Evolutionary conservation across 1,140 invertebrate genomes (phyloP).

Genomic region (Polypedilum pembai): DNA sequence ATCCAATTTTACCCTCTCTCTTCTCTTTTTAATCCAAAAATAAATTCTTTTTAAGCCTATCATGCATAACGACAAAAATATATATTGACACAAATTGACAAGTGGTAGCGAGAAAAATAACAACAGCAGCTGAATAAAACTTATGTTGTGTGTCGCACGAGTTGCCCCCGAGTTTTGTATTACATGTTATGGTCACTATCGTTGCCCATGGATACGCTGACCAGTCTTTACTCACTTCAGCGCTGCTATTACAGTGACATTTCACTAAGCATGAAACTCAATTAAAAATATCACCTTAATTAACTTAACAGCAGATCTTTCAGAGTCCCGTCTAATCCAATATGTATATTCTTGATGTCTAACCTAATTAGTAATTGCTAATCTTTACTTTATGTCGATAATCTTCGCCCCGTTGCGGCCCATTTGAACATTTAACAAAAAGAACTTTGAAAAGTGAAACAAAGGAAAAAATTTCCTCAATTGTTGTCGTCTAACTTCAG

Average conservation of each 20-base stretch:
- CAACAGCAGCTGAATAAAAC: not conserved
- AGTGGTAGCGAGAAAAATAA: not conserved
- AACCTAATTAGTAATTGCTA: not conserved
- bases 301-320: not conserved
- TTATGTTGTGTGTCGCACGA: not conserved
- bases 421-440: not conserved
- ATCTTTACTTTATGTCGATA: not conserved
- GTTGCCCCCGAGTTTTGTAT: not conserved
- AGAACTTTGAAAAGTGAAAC: not conserved
- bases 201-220: conserved; percentile 12
- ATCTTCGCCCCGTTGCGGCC: not conserved
- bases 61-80: not conserved
- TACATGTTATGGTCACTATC: not conserved
- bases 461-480: not conserved
- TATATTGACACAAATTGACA: conserved; percentile 13
- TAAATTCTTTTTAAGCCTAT: not conserved
- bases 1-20: too few relatives aligned
- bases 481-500: not conserved
- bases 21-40: too few relatives aligned
- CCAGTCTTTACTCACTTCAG: not conserved
- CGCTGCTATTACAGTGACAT: not conserved
- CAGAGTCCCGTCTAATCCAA: not conserved
- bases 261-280: not conserved
- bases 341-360: not conserved
- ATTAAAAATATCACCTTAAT: not conserved